Evolutionary conservation across 2,888 invertebrate species (phyloP), one percentile per base, ranked within the genome.

Genomic region (Branchellion lobata): DNA sequence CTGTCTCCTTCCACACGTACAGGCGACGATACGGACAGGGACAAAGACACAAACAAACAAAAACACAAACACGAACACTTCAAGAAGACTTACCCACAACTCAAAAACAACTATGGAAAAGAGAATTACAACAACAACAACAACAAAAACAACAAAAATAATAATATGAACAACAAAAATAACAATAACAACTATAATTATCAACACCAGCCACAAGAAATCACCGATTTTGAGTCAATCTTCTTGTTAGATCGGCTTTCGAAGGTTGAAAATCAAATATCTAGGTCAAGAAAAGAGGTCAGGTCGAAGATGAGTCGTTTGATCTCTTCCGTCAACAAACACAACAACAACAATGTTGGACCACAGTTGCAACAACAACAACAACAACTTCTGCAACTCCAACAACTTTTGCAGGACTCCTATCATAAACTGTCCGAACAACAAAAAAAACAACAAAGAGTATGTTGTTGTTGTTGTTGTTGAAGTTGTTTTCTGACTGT

Each of bases 201-300:
- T n/a, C 69, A n/a, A 18, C 31, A 34, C 8, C 69, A 24, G 29
- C 33, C 18, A 3, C 69, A 69, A 3, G 21, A 24, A 69, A 65
- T 27, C 29, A n/a, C 69, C 36, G 72, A 72, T 29, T 72, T 72
- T 29, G 72, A 72, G 33, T 40, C 72, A 18, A 36, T 72, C 40
- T 72, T 72, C 72, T 47, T 72, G 14, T 47, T 72, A 0, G 72
- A 72, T 36, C 21, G 40, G 24, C 18, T 72, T 5, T 72, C 72
- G 0, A 72, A 72, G 40, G 24, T 72, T 18, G 72, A 72, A 47
- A 36, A n/a, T n/a, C 72, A 72, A 40, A 34, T 72, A n/a, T 40
- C 40, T 14, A 40, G 36, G 40, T 24, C 72, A 21, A 21, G 47
- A n/a, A 34, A 40, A 5, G 47, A 40, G 24, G 24, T 72, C 36